Conservation (phyloP, 30 jellyfish, hydroid and myxozoan species). For the Pelagia noctiluca region DNA sequence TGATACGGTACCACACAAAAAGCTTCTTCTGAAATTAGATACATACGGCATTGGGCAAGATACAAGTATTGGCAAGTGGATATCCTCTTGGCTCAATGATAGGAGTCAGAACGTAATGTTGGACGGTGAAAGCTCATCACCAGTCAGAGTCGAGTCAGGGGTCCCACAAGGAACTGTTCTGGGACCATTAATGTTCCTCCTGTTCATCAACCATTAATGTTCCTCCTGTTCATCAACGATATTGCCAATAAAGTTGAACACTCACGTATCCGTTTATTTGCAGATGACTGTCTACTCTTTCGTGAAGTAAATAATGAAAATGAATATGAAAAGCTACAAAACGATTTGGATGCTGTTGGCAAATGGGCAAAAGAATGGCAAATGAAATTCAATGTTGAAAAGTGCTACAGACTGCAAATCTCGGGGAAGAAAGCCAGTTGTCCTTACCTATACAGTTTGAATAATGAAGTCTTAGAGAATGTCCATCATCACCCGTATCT, state of each 20-base stretch:
- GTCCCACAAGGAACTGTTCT: conserved; percentile 64
- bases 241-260: conserved; percentile 29
- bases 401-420: conserved; percentile 38
- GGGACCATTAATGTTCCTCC: conserved; percentile 60
- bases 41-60: conserved; percentile 40
- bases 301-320: conserved; percentile 52
- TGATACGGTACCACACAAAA: conserved; percentile 50
- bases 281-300: conserved; percentile 57
- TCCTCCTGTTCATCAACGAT: conserved; percentile 52
- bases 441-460: conserved; percentile 20
- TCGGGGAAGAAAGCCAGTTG: conserved; percentile 30
- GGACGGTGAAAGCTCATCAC: conserved; percentile 41
- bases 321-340: conserved; percentile 46
- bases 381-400: conserved; percentile 37
- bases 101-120: conserved; percentile 18
- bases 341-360: conserved; percentile 51
- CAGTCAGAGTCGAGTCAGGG: conserved; percentile 39
- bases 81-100: conserved; percentile 30
- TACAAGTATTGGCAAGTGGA: conserved; percentile 46
- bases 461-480: conserved; percentile 27
- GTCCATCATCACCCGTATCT: conserved; percentile 39
- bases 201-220: conserved; percentile 53
- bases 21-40: conserved; percentile 34
- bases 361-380: too few species aligned
- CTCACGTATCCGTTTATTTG: conserved; percentile 50